Evolutionary conservation across 2,888 invertebrate genomes (phyloP).

Genomic region (Elgonia sp.): DNA sequence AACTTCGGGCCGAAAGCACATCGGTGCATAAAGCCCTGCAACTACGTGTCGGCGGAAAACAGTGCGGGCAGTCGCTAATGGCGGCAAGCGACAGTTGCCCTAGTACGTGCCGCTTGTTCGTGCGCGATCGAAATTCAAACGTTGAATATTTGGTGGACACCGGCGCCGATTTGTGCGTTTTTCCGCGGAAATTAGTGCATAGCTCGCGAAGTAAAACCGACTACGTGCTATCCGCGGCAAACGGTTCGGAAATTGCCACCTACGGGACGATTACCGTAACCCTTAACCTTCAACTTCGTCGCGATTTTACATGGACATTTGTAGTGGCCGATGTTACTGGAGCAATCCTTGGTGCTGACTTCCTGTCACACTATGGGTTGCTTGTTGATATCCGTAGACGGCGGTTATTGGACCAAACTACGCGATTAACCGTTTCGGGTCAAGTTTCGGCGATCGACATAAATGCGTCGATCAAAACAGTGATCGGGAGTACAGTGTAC

Average conservation of each 20-base stretch:
- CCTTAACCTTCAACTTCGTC: background rate
- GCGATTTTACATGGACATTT: conserved; percentile 2
- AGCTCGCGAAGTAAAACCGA: conserved; percentile 75
- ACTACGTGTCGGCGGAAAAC: background rate
- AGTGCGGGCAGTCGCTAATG: background rate
- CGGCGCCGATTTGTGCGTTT: background rate
- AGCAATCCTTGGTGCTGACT: conserved; percentile 8
- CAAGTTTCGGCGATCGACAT: background rate
- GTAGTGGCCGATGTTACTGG: conserved; percentile 4
- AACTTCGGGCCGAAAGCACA: no score
- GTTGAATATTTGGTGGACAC: background rate
- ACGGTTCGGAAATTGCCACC: conserved; percentile 9
- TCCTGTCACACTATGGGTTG: background rate
- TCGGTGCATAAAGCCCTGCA: no score
- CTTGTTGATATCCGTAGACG: background rate
- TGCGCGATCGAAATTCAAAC: background rate
- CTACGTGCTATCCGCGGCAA: conserved; percentile 6
- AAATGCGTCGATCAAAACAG: background rate
- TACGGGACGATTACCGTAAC: background rate
- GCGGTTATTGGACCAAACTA: background rate
- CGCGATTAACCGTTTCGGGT: background rate
- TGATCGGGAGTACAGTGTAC: background rate
- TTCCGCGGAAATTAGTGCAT: background rate
- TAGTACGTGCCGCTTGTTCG: background rate
- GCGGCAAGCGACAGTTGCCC: conserved; percentile 1